Conservation (phyloP, 2,113 vertebrate species). For the Semnornis frantzii region DNA sequence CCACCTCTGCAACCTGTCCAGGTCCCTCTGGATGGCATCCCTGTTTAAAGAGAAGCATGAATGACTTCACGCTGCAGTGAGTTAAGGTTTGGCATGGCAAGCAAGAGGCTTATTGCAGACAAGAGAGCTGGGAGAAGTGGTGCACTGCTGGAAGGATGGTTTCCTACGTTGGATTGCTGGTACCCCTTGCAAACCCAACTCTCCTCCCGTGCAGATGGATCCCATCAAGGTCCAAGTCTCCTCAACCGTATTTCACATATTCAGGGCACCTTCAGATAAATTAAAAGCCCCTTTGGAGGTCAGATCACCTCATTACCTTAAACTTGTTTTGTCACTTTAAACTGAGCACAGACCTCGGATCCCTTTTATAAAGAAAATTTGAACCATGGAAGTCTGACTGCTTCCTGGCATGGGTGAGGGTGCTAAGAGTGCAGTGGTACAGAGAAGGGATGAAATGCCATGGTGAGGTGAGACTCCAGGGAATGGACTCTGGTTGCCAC, state of each 20-base stretch:
- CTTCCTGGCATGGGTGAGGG: not conserved
- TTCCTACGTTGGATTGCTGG: rapidly evolving
- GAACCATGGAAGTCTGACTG: not conserved
- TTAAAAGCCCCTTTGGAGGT: not conserved
- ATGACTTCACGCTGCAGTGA: not conserved
- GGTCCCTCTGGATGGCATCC: too few species aligned
- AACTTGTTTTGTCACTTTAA: not conserved
- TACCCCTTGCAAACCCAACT: not conserved
- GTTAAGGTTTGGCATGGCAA: not conserved
- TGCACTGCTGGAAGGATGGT: not conserved
- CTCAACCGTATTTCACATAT: rapidly evolving
- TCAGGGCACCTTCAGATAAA: not conserved
- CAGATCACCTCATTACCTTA: not conserved
- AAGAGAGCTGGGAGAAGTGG: not conserved
- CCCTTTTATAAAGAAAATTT: not conserved
- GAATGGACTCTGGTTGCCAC: not conserved
- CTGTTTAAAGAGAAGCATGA: not conserved
- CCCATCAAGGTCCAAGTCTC: not conserved
- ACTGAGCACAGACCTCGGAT: not conserved
- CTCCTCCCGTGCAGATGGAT: rapidly evolving
- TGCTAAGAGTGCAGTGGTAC: not conserved
- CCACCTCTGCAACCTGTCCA: too few species aligned
- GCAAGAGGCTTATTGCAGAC: not conserved
- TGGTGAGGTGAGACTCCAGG: not conserved
- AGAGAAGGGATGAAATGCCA: not conserved